A percentile compares a stretch with the other conserved stretches of the same genome.
These are phyloP conservation scores for Drosophila fungiperda DNA, from an alignment of 2,888 invertebrate genomes.

Conservation along the genomic window DNA sequence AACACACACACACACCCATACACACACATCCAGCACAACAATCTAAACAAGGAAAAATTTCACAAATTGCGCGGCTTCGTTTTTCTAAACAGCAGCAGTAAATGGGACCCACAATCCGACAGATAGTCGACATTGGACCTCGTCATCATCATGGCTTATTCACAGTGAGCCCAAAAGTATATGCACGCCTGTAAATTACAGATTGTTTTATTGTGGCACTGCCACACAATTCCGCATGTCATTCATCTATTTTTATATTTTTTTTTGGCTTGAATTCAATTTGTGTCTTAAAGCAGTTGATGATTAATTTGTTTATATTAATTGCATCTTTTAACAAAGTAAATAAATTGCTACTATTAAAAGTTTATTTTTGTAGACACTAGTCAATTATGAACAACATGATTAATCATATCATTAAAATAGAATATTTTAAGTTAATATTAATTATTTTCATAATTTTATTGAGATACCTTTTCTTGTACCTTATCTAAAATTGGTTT, in stretches of 20 bases:
- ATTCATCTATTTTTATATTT: neutral
- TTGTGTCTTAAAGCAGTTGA: neutral
- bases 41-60: conserved; percentile 77
- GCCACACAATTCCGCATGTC: neutral
- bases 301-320: neutral
- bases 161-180: conserved; percentile 38
- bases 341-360: too few relatives aligned
- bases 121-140: conserved; percentile 44
- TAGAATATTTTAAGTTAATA: neutral
- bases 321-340: neutral
- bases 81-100: conserved; percentile 65
- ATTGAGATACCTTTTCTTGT: neutral
- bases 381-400: too few relatives aligned
- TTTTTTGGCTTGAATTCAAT: neutral
- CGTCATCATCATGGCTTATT: conserved; percentile 34
- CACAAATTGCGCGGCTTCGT: conserved; percentile 77
- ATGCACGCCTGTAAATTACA: neutral
- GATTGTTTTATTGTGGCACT: conserved; percentile 1
- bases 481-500: neutral
- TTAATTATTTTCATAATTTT: neutral
- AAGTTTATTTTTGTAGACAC: neutral
- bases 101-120: conserved; percentile 48
- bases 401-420: neutral
- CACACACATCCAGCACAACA: conserved; percentile 54
- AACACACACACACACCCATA: conserved; percentile 27